Evolutionary conservation across 2,113 vertebrate genomes (phyloP), one percentile per base, ranked within the genome.

Genomic region (Cyprinodon brontotheroides): DNA sequence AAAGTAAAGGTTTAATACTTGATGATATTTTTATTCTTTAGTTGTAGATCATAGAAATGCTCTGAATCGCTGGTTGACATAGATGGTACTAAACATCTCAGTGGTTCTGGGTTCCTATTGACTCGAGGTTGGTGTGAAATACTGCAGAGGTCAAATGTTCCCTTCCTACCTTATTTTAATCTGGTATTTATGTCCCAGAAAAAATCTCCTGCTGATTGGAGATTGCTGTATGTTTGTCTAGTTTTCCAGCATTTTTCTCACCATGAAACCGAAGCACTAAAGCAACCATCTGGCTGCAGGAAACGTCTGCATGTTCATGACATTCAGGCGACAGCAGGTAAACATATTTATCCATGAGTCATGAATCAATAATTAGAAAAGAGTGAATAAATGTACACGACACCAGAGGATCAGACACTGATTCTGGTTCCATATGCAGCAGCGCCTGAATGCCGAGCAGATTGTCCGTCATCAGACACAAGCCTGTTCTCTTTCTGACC

Each of bases 241-340:
- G 41, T 7, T 43, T 59, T 4, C 2, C 14, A 9, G 39, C 29
- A 11, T 6, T 60, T 70, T 37, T 37, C 11, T 15, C 4, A 13
- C 3, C 61, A 9, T 3, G 11, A 61, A 61, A 60, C 38, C 5
- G 59, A 70, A 70, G 14, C 68, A 29, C n/a, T 13, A 39, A 60
- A 60, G 9, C 2, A 39, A 69, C 48, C 67, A 59, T 41, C 22
- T 61, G 69, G 14, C 15, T 41, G 12, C 40, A 3, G n/a, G 48
- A 69, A 20, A 20, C 22, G 50, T 37, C 12, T 61, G 41, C 45
- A 15, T 72, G 11, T 72, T 63, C n/a, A 63, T 38, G 29, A 37
- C 22, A 60, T 72, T 10, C n/a, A 62, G 41, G 60, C 37, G 47
- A 29, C 69, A 71, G 59, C 14, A 47, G 69, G 39, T 71, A 10